Evolutionary conservation across 1,140 invertebrate genomes (phyloP).

Genomic region (Zaprionus davidi): DNA sequence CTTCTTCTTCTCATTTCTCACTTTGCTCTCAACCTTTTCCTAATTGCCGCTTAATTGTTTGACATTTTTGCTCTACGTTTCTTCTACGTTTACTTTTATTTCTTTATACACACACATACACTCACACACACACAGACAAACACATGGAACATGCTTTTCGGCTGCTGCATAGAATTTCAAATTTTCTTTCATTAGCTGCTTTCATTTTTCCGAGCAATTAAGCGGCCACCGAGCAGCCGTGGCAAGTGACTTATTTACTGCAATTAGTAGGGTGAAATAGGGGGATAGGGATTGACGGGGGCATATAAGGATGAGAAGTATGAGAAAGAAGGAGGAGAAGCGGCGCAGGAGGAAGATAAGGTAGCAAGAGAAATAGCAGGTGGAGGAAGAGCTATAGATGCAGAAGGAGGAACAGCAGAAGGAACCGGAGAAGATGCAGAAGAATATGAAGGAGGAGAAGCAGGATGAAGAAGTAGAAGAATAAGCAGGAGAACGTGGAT

Average conservation of each 20-base stretch:
- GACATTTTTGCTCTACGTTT: constrained; percentile 10
- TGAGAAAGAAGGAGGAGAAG: too few relatives aligned
- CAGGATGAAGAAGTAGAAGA: too few relatives aligned
- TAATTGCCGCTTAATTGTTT: constrained; percentile 20
- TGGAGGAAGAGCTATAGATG: too few relatives aligned
- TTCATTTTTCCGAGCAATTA: constrained; percentile 41
- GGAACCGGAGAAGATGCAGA: neutral
- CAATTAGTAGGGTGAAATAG: constrained; percentile 19
- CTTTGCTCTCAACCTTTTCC: constrained; percentile 18
- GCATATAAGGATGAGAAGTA: neutral
- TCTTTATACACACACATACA: constrained; percentile 5
- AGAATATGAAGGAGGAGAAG: neutral
- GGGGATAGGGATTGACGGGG: neutral
- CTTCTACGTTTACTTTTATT: constrained; percentile 22
- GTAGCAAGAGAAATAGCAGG: neutral
- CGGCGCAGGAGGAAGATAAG: neutral
- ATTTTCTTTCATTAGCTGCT: constrained; percentile 32
- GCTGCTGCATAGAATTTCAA: constrained; percentile 40
- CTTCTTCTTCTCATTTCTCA: constrained; percentile 7
- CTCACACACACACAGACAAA: neutral
- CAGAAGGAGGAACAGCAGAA: neutral
- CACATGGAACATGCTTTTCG: neutral
- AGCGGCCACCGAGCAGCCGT: constrained; percentile 1
- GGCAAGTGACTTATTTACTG: constrained; percentile 51
- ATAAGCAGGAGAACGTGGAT: too few relatives aligned